Base-by-base conservation (phyloP, 1,140 invertebrate species). In the Lucilia cuprina region DNA sequence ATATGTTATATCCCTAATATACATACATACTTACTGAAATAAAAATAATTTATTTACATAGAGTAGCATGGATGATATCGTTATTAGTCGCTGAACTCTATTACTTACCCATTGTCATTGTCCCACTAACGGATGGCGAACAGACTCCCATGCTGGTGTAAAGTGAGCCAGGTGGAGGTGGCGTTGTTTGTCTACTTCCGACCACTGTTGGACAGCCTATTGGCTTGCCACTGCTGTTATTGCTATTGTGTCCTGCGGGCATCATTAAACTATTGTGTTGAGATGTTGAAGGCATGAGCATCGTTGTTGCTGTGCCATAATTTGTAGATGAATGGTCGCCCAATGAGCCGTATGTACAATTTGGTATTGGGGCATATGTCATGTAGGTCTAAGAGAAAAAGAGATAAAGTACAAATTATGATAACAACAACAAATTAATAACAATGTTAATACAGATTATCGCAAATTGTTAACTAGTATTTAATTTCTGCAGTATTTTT, bases 281-380 rank as follows among this genome's bases (percentile, higher is more conserved):
- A 82, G 55, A 78, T 60, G 82, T 74, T 17, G 82, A 47, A n/a
- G 84, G 86, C 87, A 87, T 88, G 75, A 88, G 85, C 30, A 88
- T 87, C 41, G 87, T 88, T 50, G 87, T 87, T 47, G 87, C 85
- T 17, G 77, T 70, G 84, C 83, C 77, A 85, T 86, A n/a, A 87
- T 74, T 74, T 86, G 87, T 78, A 84, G 84, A 75, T 85, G 87
- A 55, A 82, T 82, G 77, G 83, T 49, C 84, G 34, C 55, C 60
- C 78, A 88, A 82, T 21, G 84, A 85, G 25, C 82, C 86, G 82
- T 87, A 88, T 84, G 80, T 87, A 70, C 87, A 88, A 82, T 87
- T 87, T 83, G 87, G 85, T 74, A 87, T 87, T 60, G 87, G 87
- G 80, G 87, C 87, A 86, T 88, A 87, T 84, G 87, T 87, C 86